Evolutionary conservation across 1,140 invertebrate genomes (phyloP).

Genomic region (Hermetia illucens): DNA sequence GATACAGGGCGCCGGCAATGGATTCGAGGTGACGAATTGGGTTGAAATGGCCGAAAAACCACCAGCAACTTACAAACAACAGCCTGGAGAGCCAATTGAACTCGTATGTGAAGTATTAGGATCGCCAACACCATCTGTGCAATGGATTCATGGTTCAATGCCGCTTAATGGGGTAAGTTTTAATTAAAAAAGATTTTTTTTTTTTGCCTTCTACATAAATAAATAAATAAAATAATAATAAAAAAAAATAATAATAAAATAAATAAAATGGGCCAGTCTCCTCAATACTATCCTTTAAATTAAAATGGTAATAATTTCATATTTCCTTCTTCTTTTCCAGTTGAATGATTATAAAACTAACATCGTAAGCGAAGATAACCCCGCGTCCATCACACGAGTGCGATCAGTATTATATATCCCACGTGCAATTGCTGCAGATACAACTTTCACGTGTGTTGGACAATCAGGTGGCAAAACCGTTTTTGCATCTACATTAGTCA

Average conservation of each 20-base stretch:
- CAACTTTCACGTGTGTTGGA: conserved; percentile 54
- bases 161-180: conserved; percentile 41
- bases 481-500: conserved; percentile 34
- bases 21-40: conserved; percentile 29
- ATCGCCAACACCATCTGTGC: conserved; percentile 48
- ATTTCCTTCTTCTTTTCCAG: conserved; percentile 5
- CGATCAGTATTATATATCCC: conserved; percentile 44
- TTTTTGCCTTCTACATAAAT: too few relatives aligned
- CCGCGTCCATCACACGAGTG: conserved; percentile 41
- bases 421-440: conserved; percentile 17
- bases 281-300: too few relatives aligned
- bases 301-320: too few relatives aligned
- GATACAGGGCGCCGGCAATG: conserved; percentile 9
- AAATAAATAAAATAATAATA: too few relatives aligned
- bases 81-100: conserved; percentile 36
- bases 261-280: too few relatives aligned
- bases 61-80: conserved; percentile 24
- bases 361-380: conserved; percentile 33
- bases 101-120: conserved; percentile 52
- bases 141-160: conserved; percentile 48
- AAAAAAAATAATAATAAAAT: too few relatives aligned
- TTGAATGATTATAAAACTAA: conserved; percentile 32
- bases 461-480: conserved; percentile 41
- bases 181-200: conserved; percentile 1
- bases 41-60: conserved; percentile 36